These are phyloP conservation scores for Gymnoscopelus braueri DNA, from an alignment of 2,797 vertebrate species.

Conservation along the genomic window DNA sequence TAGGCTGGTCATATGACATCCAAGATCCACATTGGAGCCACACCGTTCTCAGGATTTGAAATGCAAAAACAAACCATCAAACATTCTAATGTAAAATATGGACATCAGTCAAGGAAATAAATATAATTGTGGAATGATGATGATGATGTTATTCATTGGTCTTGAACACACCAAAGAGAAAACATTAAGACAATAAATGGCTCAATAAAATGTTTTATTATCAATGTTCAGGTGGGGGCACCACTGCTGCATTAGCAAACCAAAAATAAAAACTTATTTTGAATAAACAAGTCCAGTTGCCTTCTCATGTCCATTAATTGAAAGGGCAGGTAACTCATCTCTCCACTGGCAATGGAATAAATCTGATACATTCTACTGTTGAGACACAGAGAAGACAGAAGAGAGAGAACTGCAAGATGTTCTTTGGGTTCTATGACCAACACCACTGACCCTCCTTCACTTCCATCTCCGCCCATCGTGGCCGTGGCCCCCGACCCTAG, in stretches of 20 bases:
- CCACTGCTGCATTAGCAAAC: constrained; percentile 89
- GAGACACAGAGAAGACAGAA: constrained; percentile 48
- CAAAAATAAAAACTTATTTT: constrained; percentile 82
- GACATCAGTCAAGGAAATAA: constrained; percentile 81
- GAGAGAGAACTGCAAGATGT: constrained; percentile 44
- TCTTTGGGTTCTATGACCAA: constrained; percentile 23
- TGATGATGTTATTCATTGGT: constrained; percentile 70
- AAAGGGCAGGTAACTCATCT: constrained; percentile 56
- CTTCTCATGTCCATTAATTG: constrained; percentile 50
- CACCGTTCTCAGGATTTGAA: constrained; percentile 46
- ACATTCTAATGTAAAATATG: constrained; percentile 75
- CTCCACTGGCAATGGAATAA: constrained; percentile 49
- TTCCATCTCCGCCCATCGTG: too few species aligned
- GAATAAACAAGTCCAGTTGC: too few species aligned
- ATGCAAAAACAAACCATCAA: constrained; percentile 59
- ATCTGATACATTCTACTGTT: constrained; percentile 62
- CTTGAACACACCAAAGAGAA: constrained; percentile 63
- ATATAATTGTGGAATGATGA: constrained; percentile 87
- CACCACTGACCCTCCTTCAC: constrained; percentile 6
- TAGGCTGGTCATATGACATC: too few species aligned
- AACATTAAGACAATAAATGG: constrained; percentile 62
- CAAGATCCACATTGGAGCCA: too few species aligned
- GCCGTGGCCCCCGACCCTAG: too few species aligned
- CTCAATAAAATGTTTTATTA: constrained; percentile 98
- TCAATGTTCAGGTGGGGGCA: constrained; percentile 89